phyloP scores from a whole-genome alignment of 2,113 vertebrate genomes.

The Ageneiosus marmoratus region DNA sequence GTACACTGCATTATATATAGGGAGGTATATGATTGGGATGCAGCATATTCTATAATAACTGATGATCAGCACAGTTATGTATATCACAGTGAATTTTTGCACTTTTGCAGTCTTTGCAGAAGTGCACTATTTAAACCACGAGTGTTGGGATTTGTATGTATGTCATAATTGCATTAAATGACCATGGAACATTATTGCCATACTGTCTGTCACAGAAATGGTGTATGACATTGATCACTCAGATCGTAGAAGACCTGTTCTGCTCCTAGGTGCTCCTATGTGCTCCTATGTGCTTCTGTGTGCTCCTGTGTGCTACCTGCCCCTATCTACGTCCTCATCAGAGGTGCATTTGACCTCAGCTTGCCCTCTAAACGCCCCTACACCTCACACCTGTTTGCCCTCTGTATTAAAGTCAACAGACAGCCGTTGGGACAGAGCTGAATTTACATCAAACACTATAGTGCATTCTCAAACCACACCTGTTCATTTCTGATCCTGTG shows the following conservation, averaged over 20 bases:
- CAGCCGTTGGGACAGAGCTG: background rate
- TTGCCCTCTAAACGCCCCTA: conserved; percentile 42
- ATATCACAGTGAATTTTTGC: background rate
- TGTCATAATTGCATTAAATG: background rate
- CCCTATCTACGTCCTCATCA: conserved; percentile 16
- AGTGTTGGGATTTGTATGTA: background rate
- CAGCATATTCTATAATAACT: background rate
- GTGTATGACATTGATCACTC: background rate
- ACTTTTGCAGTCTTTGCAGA: no score
- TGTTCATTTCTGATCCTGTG: background rate
- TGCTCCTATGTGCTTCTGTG: no score
- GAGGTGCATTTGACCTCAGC: conserved; percentile 56
- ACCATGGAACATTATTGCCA: background rate
- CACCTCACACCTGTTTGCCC: background rate
- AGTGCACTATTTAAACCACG: background rate
- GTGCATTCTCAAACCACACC: background rate
- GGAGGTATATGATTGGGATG: background rate
- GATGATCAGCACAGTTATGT: background rate
- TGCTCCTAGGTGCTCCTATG: no score
- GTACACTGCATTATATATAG: background rate
- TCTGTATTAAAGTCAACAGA: conserved; percentile 6
- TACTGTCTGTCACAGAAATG: background rate
- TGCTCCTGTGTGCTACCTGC: conserved; percentile 6
- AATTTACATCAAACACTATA: conserved; percentile 3
- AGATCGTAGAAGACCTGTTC: no score